These are phyloP conservation scores for Arnoldichthys spilopterus DNA, from an alignment of 2,797 vertebrate genomes.

Conservation along the genomic window DNA sequence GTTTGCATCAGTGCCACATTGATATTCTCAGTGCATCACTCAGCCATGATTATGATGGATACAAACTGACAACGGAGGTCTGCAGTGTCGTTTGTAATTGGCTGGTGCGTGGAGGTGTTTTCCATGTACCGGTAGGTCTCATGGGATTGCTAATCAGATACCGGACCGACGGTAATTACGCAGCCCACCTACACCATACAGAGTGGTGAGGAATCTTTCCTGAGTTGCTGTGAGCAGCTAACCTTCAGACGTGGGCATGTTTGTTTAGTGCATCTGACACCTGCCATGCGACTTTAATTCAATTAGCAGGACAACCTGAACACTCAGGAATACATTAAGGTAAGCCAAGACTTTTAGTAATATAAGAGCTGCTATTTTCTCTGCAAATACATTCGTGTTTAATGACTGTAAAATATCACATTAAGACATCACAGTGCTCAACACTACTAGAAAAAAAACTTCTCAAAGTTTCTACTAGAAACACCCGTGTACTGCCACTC, in stretches of 20 bases:
- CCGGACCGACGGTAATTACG: slow-evolving; percentile 57
- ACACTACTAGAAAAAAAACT: too few species aligned
- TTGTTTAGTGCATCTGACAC: slow-evolving; percentile 19
- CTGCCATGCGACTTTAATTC: slow-evolving; percentile 19
- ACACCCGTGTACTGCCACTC: not conserved
- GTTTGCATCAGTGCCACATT: slow-evolving; percentile 64
- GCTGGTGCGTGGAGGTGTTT: slow-evolving; percentile 49
- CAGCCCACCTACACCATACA: slow-evolving; percentile 24
- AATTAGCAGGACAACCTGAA: slow-evolving; percentile 36
- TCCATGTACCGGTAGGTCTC: slow-evolving; percentile 30
- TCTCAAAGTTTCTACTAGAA: not conserved
- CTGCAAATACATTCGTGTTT: not conserved
- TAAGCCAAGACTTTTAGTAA: not conserved
- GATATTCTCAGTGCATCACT: slow-evolving; percentile 56
- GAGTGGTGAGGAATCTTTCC: slow-evolving; percentile 9
- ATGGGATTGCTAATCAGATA: slow-evolving; percentile 53
- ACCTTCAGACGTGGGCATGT: slow-evolving; percentile 20
- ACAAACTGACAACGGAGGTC: slow-evolving; percentile 58
- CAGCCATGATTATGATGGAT: slow-evolving; percentile 63
- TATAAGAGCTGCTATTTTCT: not conserved
- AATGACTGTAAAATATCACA: not conserved
- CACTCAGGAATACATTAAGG: slow-evolving; percentile 2
- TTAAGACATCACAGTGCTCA: not conserved
- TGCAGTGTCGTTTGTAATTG: slow-evolving; percentile 60
- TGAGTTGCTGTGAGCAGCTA: slow-evolving; percentile 20